Evolutionary conservation across 2,888 invertebrate genomes (phyloP), one percentile per base, ranked within the genome.

Genomic region (Sarcophaga carnaria): DNA sequence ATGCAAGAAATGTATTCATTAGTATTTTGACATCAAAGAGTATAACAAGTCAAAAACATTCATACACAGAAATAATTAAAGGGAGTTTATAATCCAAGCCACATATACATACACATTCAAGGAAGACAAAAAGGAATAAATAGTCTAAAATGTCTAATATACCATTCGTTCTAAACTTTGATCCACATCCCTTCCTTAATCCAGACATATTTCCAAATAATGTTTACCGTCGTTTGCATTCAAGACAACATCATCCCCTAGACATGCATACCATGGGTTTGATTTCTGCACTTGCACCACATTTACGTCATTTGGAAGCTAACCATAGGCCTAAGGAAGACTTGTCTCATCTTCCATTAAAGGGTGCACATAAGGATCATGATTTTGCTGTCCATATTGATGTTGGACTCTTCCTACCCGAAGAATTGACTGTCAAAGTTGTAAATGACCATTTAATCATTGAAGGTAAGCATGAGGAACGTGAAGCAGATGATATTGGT

Each of bases 381-480:
- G 95, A 95, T 80, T 96, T 96, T 88, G 95, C 96, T 93, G 95
- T 96, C 0, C 95, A 95, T 80, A 92, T 96, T 64, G 96, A 96
- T 90, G 96, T 96, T 1, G 95, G 95, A 84, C 95, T 96, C 88
- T 96, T 96, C 90, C 93, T 95, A n/a, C 96, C 96, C 0, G 95
- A 95, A 17, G 96, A 96, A 92, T 94, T 96, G 10, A 94, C 95
- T 70, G 95, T 97, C 66, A 97, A 96, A 93, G 94, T 96, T 74
- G 94, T 94, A 88, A 94, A 95, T 87, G 94, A 95, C 85, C 93
- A 93, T 82, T 94, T 96, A 12, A 92, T 96, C 3, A 94, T 96
- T 17, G 96, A 96, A 91, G 97, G 95, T 5, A 96, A 95, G 90
- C 96, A 96, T 90, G 96, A 96, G 90, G 96, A 96, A 89, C 95